phyloP scores from a whole-genome alignment of 2,888 invertebrate species.

The Sicus ferrugineus region DNA sequence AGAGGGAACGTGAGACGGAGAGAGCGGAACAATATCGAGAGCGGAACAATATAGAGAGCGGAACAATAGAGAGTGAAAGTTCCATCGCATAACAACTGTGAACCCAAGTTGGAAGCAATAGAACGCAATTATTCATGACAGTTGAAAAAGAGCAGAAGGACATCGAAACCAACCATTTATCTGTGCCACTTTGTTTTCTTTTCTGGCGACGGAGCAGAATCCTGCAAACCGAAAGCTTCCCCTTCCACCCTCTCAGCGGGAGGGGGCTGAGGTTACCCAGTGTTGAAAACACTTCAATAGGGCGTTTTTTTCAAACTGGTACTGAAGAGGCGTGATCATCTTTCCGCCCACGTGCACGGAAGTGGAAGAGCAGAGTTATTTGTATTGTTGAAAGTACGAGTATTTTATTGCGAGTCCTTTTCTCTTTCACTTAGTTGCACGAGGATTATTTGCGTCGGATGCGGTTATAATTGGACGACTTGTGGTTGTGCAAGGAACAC shows the following conservation, averaged over 20 bases:
- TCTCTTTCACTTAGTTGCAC: not conserved
- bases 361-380: too few species aligned
- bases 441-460: not conserved
- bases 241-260: too few species aligned
- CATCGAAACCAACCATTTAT: too few species aligned
- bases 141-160: too few species aligned
- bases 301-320: not conserved
- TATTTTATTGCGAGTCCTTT: too few species aligned
- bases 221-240: too few species aligned
- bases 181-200: not conserved
- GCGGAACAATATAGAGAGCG: not conserved
- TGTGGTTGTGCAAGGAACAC: not conserved
- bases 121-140: too few species aligned
- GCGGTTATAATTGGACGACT: constrained; percentile 15
- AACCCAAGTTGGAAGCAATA: not conserved
- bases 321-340: constrained; percentile 1
- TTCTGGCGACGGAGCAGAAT: too few species aligned
- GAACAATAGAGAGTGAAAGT: not conserved
- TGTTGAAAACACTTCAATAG: too few species aligned
- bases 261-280: too few species aligned
- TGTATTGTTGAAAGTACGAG: too few species aligned
- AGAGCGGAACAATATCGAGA: not conserved
- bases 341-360: too few species aligned
- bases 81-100: not conserved
- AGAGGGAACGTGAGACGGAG: not conserved